phyloP scores from a whole-genome alignment of 2,797 vertebrate genomes.

The Florisuga fusca region DNA sequence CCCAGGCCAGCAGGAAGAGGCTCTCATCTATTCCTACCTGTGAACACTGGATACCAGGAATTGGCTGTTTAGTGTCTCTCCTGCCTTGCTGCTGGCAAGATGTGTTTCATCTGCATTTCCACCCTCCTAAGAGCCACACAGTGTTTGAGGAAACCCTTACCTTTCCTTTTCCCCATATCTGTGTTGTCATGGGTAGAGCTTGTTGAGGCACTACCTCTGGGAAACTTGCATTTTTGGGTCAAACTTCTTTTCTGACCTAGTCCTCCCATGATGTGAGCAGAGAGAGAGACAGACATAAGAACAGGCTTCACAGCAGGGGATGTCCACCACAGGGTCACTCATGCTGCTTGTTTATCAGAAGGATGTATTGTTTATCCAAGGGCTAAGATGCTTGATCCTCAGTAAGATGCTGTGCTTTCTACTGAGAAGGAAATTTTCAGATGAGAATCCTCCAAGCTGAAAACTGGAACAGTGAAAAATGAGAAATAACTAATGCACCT shows the following conservation, averaged over 20 bases:
- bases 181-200: background rate
- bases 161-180: background rate
- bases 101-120: background rate
- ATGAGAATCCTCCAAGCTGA: background rate
- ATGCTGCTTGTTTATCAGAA: background rate
- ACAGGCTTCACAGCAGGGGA: background rate
- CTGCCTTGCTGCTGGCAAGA: background rate
- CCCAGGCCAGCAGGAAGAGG: background rate
- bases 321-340: background rate
- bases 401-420: background rate
- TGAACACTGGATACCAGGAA: background rate
- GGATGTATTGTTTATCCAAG: background rate
- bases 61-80: background rate
- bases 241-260: background rate
- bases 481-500: background rate
- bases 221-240: background rate
- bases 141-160: background rate
- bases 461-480: background rate
- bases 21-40: background rate
- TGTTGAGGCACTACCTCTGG: background rate
- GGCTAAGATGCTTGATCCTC: background rate
- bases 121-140: background rate
- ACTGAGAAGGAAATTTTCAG: background rate
- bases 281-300: background rate
- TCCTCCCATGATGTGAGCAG: background rate